A percentile compares a stretch with the other conserved stretches of the same genome.
Evolutionary conservation across 2,888 invertebrate species (phyloP).

Genomic region (Herminia tarsipennalis): DNA sequence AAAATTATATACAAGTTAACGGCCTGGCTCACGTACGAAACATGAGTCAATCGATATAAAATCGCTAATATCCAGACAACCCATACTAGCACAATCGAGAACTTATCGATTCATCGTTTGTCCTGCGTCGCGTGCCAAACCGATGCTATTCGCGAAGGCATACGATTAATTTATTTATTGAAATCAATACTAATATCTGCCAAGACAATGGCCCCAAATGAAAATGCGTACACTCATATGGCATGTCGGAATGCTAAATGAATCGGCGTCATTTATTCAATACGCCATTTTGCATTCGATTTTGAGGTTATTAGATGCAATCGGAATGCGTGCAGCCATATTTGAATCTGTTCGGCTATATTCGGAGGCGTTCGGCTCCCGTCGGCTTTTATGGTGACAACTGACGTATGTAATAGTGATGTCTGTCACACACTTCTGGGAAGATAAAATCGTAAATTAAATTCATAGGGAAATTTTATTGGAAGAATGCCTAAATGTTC

Average conservation of each 20-base stretch:
- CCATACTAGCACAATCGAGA: slow-evolving; percentile 66
- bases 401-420: slow-evolving; percentile 69
- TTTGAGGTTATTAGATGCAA: slow-evolving; percentile 86
- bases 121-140: slow-evolving; percentile 81
- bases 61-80: slow-evolving; percentile 62
- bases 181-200: slow-evolving; percentile 85
- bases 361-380: slow-evolving; percentile 69
- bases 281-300: slow-evolving; percentile 83
- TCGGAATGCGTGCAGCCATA: slow-evolving; percentile 82
- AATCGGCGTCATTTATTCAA: slow-evolving; percentile 81
- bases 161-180: slow-evolving; percentile 85
- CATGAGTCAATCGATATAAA: slow-evolving; percentile 79
- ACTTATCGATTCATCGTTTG: slow-evolving; percentile 78
- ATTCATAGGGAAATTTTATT: slow-evolving; percentile 63
- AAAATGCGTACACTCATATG: slow-evolving; percentile 82
- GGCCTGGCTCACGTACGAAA: slow-evolving; percentile 73
- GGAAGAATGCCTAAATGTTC: slow-evolving; percentile 45
- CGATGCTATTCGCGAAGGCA: slow-evolving; percentile 77
- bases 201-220: slow-evolving; percentile 84
- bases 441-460: slow-evolving; percentile 61
- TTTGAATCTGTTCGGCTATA: slow-evolving; percentile 71
- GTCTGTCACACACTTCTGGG: slow-evolving; percentile 73
- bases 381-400: slow-evolving; percentile 67
- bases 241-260: slow-evolving; percentile 83
- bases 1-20: slow-evolving; percentile 77